These are phyloP conservation scores for Petrocephalus sullivani DNA, from an alignment of 2,797 vertebrate genomes.

Conservation along the genomic window DNA sequence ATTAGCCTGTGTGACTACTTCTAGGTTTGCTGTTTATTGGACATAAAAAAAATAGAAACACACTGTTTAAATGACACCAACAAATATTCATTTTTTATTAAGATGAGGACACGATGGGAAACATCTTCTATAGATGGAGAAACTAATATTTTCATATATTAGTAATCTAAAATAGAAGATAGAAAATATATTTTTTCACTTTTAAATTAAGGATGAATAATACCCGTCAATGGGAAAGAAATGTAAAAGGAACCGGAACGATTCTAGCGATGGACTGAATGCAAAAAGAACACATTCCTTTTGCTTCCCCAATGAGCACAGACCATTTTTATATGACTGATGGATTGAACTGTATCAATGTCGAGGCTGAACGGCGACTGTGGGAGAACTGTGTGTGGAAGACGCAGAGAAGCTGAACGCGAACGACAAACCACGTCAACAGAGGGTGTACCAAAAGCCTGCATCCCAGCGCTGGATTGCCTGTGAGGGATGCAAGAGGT, in stretches of 20 bases:
- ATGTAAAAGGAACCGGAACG: background rate
- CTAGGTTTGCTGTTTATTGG: background rate
- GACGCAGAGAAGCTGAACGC: background rate
- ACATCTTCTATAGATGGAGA: slow-evolving; percentile 11
- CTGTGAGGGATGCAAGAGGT: background rate
- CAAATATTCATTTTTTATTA: background rate
- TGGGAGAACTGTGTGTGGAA: background rate
- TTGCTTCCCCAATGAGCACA: slow-evolving; percentile 5
- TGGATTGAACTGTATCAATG: background rate
- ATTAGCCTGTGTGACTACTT: background rate
- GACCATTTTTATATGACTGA: background rate
- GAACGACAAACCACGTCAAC: background rate
- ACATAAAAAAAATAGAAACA: background rate
- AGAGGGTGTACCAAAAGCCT: background rate
- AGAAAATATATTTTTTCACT: slow-evolving; percentile 19
- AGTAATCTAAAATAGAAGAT: background rate
- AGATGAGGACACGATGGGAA: background rate
- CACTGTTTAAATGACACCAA: background rate
- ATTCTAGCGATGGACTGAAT: background rate
- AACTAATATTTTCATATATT: slow-evolving; percentile 17
- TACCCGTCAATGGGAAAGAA: background rate
- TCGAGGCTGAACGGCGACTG: background rate
- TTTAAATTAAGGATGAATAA: background rate
- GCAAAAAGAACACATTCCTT: background rate
- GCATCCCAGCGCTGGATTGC: background rate